Percentiles rank a stretch among this genome's conserved stretches.
Evolutionary conservation across 2,888 invertebrate genomes (phyloP).

Genomic region (Nomada lathburiana): DNA sequence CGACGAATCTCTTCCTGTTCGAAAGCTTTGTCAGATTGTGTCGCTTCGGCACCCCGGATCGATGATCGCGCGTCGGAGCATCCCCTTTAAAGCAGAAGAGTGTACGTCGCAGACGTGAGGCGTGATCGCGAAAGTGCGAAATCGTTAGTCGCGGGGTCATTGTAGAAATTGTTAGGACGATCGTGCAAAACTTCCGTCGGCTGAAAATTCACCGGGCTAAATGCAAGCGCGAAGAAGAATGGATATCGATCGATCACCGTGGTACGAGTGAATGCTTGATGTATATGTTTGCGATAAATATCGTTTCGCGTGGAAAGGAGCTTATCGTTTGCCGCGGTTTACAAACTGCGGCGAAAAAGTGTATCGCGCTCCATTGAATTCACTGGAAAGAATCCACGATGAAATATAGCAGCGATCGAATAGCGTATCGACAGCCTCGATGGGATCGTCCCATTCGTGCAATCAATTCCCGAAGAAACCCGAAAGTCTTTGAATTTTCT

Average conservation of each 20-base stretch:
- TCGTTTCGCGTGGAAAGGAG: constrained; percentile 37
- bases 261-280: constrained; percentile 24
- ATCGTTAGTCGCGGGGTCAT: neutral
- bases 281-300: constrained; percentile 40
- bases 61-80: too few species aligned
- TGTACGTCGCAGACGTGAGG: too few species aligned
- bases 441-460: constrained; percentile 25
- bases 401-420: constrained; percentile 36
- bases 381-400: constrained; percentile 20
- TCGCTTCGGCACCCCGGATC: too few species aligned
- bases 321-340: constrained; percentile 43
- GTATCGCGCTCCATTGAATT: constrained; percentile 37
- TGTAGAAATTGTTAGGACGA: neutral
- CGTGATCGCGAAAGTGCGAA: too few species aligned
- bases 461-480: neutral
- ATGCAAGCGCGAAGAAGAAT: constrained; percentile 22
- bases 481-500: too few species aligned
- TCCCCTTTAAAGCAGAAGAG: too few species aligned
- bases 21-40: neutral
- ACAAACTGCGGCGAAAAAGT: constrained; percentile 21
- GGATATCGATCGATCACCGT: constrained; percentile 37
- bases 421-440: constrained; percentile 2
- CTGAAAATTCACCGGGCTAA: neutral
- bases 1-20: neutral
- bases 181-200: neutral